These are phyloP conservation scores for Gryllus longicercus DNA, from an alignment of 2,888 invertebrate species.

Conservation along the genomic window DNA sequence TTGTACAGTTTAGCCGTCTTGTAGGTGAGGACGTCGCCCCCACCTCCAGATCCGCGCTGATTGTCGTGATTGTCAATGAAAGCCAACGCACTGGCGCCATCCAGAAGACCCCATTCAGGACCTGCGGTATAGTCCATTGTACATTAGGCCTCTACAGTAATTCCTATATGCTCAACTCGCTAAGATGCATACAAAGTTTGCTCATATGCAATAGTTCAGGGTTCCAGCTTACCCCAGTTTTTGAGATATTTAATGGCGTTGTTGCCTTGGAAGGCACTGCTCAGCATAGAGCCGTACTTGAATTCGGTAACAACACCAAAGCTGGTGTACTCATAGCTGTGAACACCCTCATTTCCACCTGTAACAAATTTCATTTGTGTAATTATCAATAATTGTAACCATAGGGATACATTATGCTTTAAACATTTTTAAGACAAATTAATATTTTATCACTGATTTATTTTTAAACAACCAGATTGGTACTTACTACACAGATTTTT, in stretches of 20 bases:
- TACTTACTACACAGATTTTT: too few species aligned
- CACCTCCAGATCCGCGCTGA: slow-evolving; percentile 71
- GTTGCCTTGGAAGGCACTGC: slow-evolving; percentile 55
- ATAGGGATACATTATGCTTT: too few species aligned
- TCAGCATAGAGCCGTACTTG: slow-evolving; percentile 55
- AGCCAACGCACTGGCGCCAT: slow-evolving; percentile 60
- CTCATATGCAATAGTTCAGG: too few species aligned
- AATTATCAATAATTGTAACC: too few species aligned
- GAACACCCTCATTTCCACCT: too few species aligned
- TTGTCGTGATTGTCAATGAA: slow-evolving; percentile 92
- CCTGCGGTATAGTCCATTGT: background rate
- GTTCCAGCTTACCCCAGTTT: slow-evolving; percentile 52
- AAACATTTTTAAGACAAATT: too few species aligned
- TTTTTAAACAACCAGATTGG: too few species aligned
- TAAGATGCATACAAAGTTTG: too few species aligned
- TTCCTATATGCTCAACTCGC: too few species aligned
- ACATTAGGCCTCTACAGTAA: too few species aligned
- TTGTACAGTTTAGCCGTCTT: slow-evolving; percentile 66
- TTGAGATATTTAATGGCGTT: slow-evolving; percentile 62
- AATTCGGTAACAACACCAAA: slow-evolving; percentile 76
- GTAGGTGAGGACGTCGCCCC: slow-evolving; percentile 62
- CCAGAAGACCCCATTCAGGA: slow-evolving; percentile 60
- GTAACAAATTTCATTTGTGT: too few species aligned
- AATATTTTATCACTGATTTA: too few species aligned
- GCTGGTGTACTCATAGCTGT: slow-evolving; percentile 41